A percentile compares a stretch with the other conserved stretches of the same genome.
Evolutionary conservation across 1,140 invertebrate genomes (phyloP).

Genomic region (Drosophila watanabei): DNA sequence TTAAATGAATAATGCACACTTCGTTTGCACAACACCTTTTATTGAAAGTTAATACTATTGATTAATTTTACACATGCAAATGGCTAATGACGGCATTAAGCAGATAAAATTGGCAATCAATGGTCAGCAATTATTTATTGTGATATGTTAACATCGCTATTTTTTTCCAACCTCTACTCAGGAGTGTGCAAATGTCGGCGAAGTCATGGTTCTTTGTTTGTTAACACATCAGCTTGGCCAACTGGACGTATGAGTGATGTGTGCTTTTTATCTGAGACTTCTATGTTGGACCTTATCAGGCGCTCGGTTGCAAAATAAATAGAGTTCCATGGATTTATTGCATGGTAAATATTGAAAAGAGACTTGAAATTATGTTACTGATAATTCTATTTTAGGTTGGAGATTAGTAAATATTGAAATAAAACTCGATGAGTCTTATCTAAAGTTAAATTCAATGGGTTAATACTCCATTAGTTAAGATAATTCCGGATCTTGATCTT

Average conservation of each 20-base stretch:
- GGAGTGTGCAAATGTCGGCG: slow-evolving; percentile 27
- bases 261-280: slow-evolving; percentile 16
- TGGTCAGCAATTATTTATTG: slow-evolving; percentile 12
- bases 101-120: slow-evolving; percentile 15
- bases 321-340: slow-evolving; percentile 9
- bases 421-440: not conserved
- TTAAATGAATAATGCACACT: not conserved
- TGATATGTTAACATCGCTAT: slow-evolving; percentile 8
- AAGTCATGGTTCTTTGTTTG: slow-evolving; percentile 23
- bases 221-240: slow-evolving; percentile 29
- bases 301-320: slow-evolving; percentile 17
- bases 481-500: not conserved
- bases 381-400: not conserved
- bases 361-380: not conserved
- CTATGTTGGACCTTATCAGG: slow-evolving; percentile 19
- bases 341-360: not conserved
- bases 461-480: not conserved
- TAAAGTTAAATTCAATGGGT: not conserved
- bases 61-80: not conserved
- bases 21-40: slow-evolving; percentile 13
- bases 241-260: slow-evolving; percentile 52
- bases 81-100: slow-evolving; percentile 9
- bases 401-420: not conserved
- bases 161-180: slow-evolving; percentile 9
- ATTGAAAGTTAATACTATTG: slow-evolving; percentile 2